phyloP scores from a whole-genome alignment of 2,888 invertebrate genomes.

The Melanostoma mellinum region DNA sequence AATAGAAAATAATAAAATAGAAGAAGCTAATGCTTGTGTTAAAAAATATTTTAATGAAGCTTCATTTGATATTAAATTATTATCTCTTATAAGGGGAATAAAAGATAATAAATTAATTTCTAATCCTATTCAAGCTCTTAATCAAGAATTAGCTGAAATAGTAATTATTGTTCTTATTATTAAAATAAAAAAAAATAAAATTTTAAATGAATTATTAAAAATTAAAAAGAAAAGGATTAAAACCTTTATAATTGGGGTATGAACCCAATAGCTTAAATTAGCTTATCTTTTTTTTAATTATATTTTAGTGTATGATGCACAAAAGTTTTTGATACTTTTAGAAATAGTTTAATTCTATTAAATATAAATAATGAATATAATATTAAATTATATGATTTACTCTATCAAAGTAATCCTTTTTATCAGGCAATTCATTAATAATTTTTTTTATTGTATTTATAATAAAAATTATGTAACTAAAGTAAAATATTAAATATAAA shows the following conservation, averaged over 20 bases:
- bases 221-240: slow-evolving; percentile 83
- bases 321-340: slow-evolving; percentile 85
- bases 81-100: slow-evolving; percentile 84
- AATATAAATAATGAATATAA: slow-evolving; percentile 81
- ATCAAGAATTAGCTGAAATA: slow-evolving; percentile 82
- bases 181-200: slow-evolving; percentile 83
- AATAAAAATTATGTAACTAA: background rate
- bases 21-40: slow-evolving; percentile 84
- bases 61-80: slow-evolving; percentile 83
- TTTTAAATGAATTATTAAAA: slow-evolving; percentile 82
- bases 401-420: slow-evolving; percentile 86
- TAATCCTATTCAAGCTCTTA: slow-evolving; percentile 84
- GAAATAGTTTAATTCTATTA: slow-evolving; percentile 86
- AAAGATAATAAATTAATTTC: slow-evolving; percentile 86
- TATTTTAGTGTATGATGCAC: slow-evolving; percentile 86
- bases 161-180: slow-evolving; percentile 83
- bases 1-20: slow-evolving; percentile 83
- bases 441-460: background rate
- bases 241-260: slow-evolving; percentile 82
- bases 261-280: slow-evolving; percentile 83
- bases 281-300: slow-evolving; percentile 84
- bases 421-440: slow-evolving; percentile 32
- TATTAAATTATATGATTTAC: slow-evolving; percentile 82
- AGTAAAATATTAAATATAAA: slow-evolving; percentile 46
- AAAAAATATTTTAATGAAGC: slow-evolving; percentile 85